Evolutionary conservation across 1,140 invertebrate genomes (phyloP).

Genomic region (Littorina saxatilis): DNA sequence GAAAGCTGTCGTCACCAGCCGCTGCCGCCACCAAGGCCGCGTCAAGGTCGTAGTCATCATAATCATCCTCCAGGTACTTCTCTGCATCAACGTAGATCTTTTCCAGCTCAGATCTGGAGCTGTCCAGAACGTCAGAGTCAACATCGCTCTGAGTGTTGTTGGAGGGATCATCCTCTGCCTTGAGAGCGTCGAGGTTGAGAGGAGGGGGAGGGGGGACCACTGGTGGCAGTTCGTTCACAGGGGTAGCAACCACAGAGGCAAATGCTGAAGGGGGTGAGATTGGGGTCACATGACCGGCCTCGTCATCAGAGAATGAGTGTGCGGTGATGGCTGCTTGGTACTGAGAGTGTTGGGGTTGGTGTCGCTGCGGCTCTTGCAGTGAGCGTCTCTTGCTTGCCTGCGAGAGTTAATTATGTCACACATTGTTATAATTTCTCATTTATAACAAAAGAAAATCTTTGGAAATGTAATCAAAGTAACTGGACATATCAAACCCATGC

Average conservation of each 20-base stretch:
- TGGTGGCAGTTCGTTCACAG: background rate
- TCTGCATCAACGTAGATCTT: conserved; percentile 11
- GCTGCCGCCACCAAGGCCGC: background rate
- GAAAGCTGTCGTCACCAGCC: background rate
- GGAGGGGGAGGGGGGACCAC: conserved; percentile 35
- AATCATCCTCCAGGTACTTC: background rate
- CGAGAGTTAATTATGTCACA: background rate
- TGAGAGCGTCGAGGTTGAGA: background rate
- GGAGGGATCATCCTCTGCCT: conserved; percentile 35
- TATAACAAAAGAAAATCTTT: no score
- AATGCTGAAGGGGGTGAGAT: conserved; percentile 34
- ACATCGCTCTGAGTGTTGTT: conserved; percentile 49
- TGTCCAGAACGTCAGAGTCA: conserved; percentile 46
- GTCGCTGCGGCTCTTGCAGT: no score
- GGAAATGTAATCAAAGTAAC: no score
- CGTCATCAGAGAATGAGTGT: background rate
- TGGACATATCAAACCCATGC: no score
- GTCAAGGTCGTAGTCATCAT: background rate
- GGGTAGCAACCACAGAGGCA: conserved; percentile 4
- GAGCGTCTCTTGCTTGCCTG: background rate
- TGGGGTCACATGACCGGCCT: conserved; percentile 6
- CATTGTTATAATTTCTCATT: background rate
- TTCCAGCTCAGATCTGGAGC: conserved; percentile 42
- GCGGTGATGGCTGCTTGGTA: no score
- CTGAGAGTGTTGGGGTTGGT: no score